Conservation (phyloP, 2,888 invertebrate genomes). For the Aethes cnicana region DNA sequence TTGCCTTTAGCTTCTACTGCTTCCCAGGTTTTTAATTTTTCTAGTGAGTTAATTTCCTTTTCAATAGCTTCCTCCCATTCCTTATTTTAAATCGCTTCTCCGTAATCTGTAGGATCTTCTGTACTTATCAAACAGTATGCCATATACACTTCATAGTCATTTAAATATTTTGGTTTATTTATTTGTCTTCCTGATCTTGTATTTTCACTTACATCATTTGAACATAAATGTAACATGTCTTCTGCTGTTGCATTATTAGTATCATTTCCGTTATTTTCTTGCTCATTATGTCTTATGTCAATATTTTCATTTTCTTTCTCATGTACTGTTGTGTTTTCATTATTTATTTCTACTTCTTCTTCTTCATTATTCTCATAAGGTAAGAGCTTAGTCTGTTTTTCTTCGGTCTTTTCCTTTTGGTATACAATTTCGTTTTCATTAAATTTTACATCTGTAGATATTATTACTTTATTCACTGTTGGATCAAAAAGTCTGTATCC, state of each 20-base stretch:
- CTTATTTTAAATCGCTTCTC: slow-evolving; percentile 3
- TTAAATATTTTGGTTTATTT: slow-evolving; percentile 3
- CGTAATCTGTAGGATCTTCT: too few relatives aligned
- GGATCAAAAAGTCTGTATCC: slow-evolving; percentile 3
- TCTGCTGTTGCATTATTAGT: not conserved
- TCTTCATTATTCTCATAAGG: not conserved
- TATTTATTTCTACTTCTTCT: slow-evolving; percentile 2
- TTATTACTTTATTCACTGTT: not conserved
- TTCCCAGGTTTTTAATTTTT: slow-evolving; percentile 15
- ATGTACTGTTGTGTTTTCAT: too few relatives aligned
- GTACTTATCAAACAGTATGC: not conserved
- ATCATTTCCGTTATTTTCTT: not conserved
- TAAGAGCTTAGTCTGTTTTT: not conserved
- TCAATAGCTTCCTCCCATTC: slow-evolving; percentile 14
- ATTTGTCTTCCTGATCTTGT: not conserved
- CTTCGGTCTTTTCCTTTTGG: not conserved
- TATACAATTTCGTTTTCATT: not conserved
- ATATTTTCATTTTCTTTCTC: not conserved
- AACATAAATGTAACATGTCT: not conserved
- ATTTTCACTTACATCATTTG: not conserved
- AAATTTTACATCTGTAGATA: slow-evolving; percentile 4
- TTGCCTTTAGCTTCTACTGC: slow-evolving; percentile 7
- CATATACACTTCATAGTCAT: slow-evolving; percentile 10
- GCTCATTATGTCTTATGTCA: not conserved
- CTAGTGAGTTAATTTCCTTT: slow-evolving; percentile 12